Base-by-base conservation (phyloP, 2,113 vertebrate genomes). In the Silurus meridionalis region DNA sequence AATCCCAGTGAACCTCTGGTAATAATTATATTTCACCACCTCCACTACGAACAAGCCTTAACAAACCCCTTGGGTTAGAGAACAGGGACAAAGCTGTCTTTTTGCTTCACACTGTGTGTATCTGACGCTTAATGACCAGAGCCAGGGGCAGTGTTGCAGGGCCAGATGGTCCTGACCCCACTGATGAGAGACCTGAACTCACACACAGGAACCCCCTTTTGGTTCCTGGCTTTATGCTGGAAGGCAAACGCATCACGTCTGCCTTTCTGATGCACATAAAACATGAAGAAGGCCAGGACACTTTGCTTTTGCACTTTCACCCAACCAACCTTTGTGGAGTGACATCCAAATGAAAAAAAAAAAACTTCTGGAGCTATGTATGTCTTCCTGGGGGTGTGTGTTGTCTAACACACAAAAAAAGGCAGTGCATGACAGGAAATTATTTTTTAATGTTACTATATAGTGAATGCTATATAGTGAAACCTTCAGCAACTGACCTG, bases 151-250 rank as follows among this genome's bases (percentile, higher is more conserved):
- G 86, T 58, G 85, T 87, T 80, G 81, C 83, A 80, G 85, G 84
- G 60, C 53, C 71, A 63, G 64, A 79, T 78, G 66, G 60, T 50
- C 83, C 77, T 88, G 89, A 90, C 82, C 84, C 63, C 23, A 82
- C n/a, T 88, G 89, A 90, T 86, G 89, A 86, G 82, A 86, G 87
- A 74, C 69, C 67, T 57, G 53, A 84, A 63, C 83, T 13, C 37
- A 79, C 77, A 83, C 46, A 64, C 53, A 50, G 63, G 77, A 77
- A 86, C 5, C 21, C 15, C 61, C 58, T 48, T 55, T 80, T 60
- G 79, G 67, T 82, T 55, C 69, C 75, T 57, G 14, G 4, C 9
- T 67, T 15, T 71, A 77, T 78, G n/a, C 69, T 69, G 37, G 67
- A 74, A 85, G 84, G 64, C 13, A 7, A 37, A 63, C 7, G 46